Base-by-base conservation (phyloP, 1,140 invertebrate genomes). In the Himalopsyche phryganea region DNA sequence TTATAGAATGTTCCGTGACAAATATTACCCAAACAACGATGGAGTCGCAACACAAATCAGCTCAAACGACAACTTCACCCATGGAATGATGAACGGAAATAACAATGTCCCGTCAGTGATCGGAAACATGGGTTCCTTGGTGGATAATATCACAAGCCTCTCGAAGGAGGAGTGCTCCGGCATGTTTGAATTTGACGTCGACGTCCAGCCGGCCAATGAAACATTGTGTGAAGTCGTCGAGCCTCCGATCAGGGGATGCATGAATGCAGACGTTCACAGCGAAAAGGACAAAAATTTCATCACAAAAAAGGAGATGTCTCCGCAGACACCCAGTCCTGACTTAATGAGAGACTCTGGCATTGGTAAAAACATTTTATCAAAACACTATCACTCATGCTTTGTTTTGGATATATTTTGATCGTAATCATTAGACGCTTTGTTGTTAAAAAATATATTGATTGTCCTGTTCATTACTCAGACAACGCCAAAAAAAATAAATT, bases 321-420 rank as follows among this genome's bases (percentile, higher is more conserved):
- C 71, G 3, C 76, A 76, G 56, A 69, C 71, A 15, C 71, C 71
- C 44, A 77, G 75, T 64, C 75, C 76, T n/a, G 76, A 78, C 67
- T 74, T 76, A 50, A 77, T 78, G 76, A 74, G 72, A 63, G 76
- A 77, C 66, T 77, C 76, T 62, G 76, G 76, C 71, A 78, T 77
- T 60, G 75, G 76, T 78, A 66, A 66, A 52, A 52, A 5, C 18
- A 1, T 28, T 52, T 36, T 35, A 32, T 17, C n/a, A 28, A 28
- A 28, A 28, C 9, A 28, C 23, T n/a, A n/a, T n/a, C n/a, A 28
- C 9, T 9, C 23, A 28, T 28, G 23, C 23, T 28, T 28, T 9
- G 23, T 9, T 28, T n/a, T n/a, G n/a, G n/a, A n/a, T n/a, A n/a
- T n/a, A n/a, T n/a, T n/a, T n/a, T n/a, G n/a, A n/a, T n/a, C n/a